Base-by-base conservation (phyloP, 2,888 invertebrate species). In the Stramonita haemastoma region DNA sequence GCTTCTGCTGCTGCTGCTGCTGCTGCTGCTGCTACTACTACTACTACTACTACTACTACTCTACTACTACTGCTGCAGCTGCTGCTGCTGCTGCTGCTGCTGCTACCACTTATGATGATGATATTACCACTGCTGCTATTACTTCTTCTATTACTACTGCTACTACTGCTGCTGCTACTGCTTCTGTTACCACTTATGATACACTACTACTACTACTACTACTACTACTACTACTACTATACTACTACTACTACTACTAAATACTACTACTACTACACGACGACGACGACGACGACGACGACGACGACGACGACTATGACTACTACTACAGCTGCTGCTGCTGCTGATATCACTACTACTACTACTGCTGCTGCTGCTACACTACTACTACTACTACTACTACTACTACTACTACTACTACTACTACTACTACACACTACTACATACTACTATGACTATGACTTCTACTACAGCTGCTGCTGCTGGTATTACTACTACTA, bases 321-420 rank as follows among this genome's bases (percentile, higher is more conserved):
- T 81, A 15, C 81, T 81, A 15, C 81, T 81, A 15, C 19, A 11
- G n/a, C 81, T 81, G 36, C 81, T 81, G 36, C 81, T 81, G n/a
- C 81, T 81, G n/a, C 81, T 81, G 2, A 6, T 46, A 4, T 46
- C 36, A 5, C 81, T 81, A 81, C 81, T 81, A 81, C 81, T 81
- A 81, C 81, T 81, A 1, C 81, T 81, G n/a, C 81, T 81, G 17
- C 81, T 81, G n/a, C 81, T 81, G n/a, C 81, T 81, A 17, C 81
- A 81, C 81, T 81, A 81, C 81, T 81, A 81, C 81, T 81, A 81
- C 29, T 81, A 36, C 29, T 81, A 81, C 81, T 81, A 81, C 81
- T 81, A 81, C 81, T 81, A 17, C 81, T 81, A 17, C 19, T 81
- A 15, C 81, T 34, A 15, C 81, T 81, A n/a, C 81, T 5, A 81